A percentile compares a stretch with the other conserved stretches of the same genome.
Conservation (phyloP, 1,140 invertebrate genomes). For the Apocrypta bakeri region DNA sequence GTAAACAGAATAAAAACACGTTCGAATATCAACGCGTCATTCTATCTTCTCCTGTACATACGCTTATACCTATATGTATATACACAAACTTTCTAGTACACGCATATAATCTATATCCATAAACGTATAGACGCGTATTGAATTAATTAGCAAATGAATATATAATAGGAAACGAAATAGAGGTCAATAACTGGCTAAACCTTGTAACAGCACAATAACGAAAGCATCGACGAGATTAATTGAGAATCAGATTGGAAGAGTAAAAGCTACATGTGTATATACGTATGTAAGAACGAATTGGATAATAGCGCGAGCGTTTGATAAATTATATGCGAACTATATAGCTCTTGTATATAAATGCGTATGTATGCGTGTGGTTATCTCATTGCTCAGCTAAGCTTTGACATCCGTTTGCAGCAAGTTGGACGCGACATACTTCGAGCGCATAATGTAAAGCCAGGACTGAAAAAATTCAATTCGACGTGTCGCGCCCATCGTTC, state of each 20-base stretch:
- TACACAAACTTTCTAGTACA: not conserved
- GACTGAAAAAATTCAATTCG: not conserved
- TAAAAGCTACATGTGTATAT: not conserved
- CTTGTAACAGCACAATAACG: not conserved
- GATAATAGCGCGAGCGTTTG: not conserved
- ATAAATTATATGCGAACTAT: not conserved
- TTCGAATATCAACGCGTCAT: not conserved
- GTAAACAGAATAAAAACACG: not conserved
- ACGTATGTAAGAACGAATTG: not conserved
- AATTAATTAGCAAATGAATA: not conserved
- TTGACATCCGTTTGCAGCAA: conserved; percentile 12
- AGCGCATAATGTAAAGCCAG: not conserved
- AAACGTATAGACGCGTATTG: too few relatives aligned
- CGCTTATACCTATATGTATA: too few relatives aligned
- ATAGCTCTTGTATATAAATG: not conserved
- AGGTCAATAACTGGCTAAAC: not conserved
- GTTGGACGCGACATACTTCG: conserved; percentile 24
- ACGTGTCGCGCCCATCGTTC: not conserved
- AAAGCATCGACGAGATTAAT: not conserved
- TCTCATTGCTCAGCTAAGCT: conserved; percentile 25
- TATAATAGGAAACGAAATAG: not conserved
- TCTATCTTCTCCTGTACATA: not conserved
- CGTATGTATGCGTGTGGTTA: not conserved
- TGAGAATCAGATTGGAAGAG: not conserved
- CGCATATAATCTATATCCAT: not conserved